Percentiles rank a stretch among this genome's conserved stretches.
These are phyloP conservation scores for Zaprionus vittiger DNA, from an alignment of 1,140 invertebrate species.

Conservation along the genomic window DNA sequence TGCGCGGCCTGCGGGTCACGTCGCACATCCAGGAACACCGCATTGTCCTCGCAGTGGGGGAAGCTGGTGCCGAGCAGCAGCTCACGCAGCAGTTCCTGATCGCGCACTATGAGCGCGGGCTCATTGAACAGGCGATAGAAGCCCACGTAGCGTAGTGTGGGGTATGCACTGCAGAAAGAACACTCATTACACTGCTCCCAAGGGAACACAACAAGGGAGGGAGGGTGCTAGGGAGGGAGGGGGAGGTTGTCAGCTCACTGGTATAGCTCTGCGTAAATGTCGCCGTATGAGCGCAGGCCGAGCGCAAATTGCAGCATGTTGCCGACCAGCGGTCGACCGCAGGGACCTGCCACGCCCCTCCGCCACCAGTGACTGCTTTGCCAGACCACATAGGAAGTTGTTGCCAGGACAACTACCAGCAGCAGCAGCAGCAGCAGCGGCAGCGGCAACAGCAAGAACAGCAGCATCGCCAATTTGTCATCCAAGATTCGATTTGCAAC, in stretches of 20 bases:
- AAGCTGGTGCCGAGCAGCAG: slow-evolving; percentile 45
- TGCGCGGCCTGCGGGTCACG: slow-evolving; percentile 47
- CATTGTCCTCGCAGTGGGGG: slow-evolving; percentile 58
- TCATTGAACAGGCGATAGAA: slow-evolving; percentile 71
- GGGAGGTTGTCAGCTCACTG: slow-evolving; percentile 36
- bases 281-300: slow-evolving; percentile 51
- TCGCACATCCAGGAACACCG: slow-evolving; percentile 28
- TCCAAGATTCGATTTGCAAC: slow-evolving; percentile 6
- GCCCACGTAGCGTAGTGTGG: slow-evolving; percentile 47
- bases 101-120: slow-evolving; percentile 57
- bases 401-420: background rate
- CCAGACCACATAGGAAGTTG: background rate
- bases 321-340: slow-evolving; percentile 54
- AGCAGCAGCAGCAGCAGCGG: background rate
- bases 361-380: slow-evolving; percentile 43
- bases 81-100: slow-evolving; percentile 47
- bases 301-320: slow-evolving; percentile 57
- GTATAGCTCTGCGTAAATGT: slow-evolving; percentile 58
- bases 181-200: background rate
- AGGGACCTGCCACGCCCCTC: slow-evolving; percentile 43
- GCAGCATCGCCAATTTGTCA: slow-evolving; percentile 2
- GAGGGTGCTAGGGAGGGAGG: no score
- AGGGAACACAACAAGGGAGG: no score
- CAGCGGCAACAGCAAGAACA: background rate
- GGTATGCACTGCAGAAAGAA: slow-evolving; percentile 32